Evolutionary conservation across 2,888 invertebrate species (phyloP), one percentile per base, ranked within the genome.

Genomic region (Operophtera brumata): DNA sequence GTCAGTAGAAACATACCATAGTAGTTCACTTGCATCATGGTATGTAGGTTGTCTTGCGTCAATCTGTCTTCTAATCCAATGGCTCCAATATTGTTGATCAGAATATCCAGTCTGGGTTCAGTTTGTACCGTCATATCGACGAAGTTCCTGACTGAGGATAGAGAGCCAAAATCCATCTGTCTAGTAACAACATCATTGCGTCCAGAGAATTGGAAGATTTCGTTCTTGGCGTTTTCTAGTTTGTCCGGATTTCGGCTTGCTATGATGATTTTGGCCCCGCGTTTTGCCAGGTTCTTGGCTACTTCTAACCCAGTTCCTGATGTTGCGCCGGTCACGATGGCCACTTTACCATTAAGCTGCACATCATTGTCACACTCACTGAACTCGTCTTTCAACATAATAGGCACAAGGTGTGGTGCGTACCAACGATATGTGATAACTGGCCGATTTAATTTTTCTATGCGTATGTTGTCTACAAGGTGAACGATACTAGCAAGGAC

Each of bases 21-120:
- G 49, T 84, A 84, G 53, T 87, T 86, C 10, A 93, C 91, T 62
- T 93, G 93, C 91, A 94, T 92, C 62, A 91, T 92, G 6, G 84
- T 64, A 52, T 94, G 92, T 26, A 94, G 81, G 2, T 92, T 92
- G 61, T 94, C 93, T 62, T 90, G 83, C 0, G 93, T 92, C 35
- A 86, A 62, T 59, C 73, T 80, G 49, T 91, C 86, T 12, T 80
- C 78, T 5, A 83, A 64, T 0, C 82, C 83, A 1, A 83, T 84
- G 0, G 90, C 82, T 6, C 92, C 93, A 1, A 93, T 91, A 68
- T 85, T 85, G 56, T 86, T 86, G 12, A 86, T 76, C 6, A 87
- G 57, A 9, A 85, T 82, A 42, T 87, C 91, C 54, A 94, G 67
- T 53, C 83, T 78, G 0, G 84, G 73, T 69, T 92, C 92, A 0